These are phyloP conservation scores for Pherbina coryleti DNA, from an alignment of 2,888 invertebrate genomes.

Conservation along the genomic window DNA sequence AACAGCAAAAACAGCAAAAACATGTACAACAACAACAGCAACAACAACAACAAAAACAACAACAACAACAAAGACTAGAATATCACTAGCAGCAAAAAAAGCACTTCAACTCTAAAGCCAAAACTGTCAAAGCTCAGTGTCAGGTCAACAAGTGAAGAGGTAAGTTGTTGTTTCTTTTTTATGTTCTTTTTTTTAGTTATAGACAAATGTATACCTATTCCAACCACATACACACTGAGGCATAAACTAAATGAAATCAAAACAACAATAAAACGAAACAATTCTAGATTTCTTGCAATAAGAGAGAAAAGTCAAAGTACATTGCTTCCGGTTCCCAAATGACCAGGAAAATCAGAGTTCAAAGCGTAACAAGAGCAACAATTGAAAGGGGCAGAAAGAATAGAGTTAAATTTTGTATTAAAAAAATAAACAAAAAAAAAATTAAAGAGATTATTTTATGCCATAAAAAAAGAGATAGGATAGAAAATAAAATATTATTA, in stretches of 20 bases:
- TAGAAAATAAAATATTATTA: background rate
- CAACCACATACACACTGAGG: background rate
- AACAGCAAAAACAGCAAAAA: too few species aligned
- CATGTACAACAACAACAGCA: too few species aligned
- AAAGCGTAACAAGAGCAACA: background rate
- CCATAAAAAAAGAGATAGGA: background rate
- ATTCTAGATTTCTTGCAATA: background rate
- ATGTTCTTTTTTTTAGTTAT: background rate
- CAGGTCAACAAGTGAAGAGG: slow-evolving; percentile 4
- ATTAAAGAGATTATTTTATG: background rate
- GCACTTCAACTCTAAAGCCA: background rate
- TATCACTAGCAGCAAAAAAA: background rate
- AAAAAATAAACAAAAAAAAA: background rate
- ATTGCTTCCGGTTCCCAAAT: background rate
- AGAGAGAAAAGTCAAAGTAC: background rate
- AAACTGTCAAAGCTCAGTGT: slow-evolving; percentile 28
- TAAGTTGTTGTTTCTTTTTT: background rate
- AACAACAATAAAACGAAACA: background rate
- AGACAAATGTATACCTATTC: background rate
- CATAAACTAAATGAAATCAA: background rate
- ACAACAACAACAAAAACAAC: slow-evolving; percentile 17
- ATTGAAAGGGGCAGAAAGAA: background rate
- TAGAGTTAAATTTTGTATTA: background rate
- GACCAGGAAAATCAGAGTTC: slow-evolving; percentile 25
- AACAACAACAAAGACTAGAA: background rate